Conservation (phyloP, 2,113 vertebrate species). For the Notarius lentiginosus region DNA sequence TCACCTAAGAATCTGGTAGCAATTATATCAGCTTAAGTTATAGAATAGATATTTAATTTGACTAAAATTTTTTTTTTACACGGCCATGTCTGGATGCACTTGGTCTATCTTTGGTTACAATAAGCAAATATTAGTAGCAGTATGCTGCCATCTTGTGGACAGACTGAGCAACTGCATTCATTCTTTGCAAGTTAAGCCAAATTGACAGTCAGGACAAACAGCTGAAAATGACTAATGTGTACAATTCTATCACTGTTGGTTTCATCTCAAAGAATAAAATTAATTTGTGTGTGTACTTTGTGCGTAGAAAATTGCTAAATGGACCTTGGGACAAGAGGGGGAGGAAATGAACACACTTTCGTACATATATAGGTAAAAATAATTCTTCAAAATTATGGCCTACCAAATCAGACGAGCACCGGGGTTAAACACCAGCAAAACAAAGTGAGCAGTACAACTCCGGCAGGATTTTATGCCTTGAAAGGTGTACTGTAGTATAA, state of each 20-base stretch:
- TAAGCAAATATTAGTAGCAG: background rate
- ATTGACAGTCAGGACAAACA: background rate
- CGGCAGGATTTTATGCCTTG: background rate
- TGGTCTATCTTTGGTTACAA: background rate
- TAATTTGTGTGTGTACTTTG: background rate
- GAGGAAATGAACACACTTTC: no score
- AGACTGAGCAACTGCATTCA: background rate
- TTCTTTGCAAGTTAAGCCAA: background rate
- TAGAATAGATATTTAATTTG: background rate
- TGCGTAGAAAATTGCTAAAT: background rate
- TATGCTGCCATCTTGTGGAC: conserved; percentile 36
- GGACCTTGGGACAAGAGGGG: background rate
- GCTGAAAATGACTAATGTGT: background rate
- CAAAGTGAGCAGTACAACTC: background rate
- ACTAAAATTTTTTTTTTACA: background rate
- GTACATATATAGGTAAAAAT: background rate
- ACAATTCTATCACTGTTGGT: background rate
- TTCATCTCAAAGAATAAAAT: background rate
- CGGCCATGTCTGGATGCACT: background rate
- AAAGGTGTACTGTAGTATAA: background rate
- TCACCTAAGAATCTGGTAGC: background rate
- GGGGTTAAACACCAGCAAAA: background rate
- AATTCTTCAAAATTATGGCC: background rate
- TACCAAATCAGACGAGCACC: background rate
- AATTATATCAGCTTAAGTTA: background rate